Percentiles rank a stretch among this genome's conserved stretches.
These are phyloP conservation scores for Caenorhabditis angaria DNA, from an alignment of 2,888 invertebrate species.

Conservation along the genomic window DNA sequence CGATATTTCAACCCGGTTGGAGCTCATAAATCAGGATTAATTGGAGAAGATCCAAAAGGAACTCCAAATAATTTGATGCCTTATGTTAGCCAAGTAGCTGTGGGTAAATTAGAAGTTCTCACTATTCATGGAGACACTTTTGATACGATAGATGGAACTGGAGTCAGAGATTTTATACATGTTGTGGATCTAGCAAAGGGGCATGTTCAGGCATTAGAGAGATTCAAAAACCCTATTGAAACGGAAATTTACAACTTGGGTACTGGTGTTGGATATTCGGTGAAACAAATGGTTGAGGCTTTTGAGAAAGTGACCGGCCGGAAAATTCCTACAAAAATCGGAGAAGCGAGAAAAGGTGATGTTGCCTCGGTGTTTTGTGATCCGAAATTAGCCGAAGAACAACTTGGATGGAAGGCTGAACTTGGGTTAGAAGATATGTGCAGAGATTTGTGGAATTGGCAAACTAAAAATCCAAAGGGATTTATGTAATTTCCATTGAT, in stretches of 20 bases:
- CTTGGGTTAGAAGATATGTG: conserved; percentile 73
- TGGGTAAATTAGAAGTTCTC: conserved; percentile 84
- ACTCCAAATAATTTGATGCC: conserved; percentile 95
- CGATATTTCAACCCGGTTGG: conserved; percentile 97
- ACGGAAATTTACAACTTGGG: conserved; percentile 87
- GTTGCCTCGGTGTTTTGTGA: conserved; percentile 91
- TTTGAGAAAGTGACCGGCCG: conserved; percentile 87
- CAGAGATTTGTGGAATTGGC: conserved; percentile 91
- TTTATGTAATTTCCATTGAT: too few relatives aligned
- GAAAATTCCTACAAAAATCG: conserved; percentile 74
- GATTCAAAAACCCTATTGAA: conserved; percentile 76
- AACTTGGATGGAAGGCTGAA: conserved; percentile 81
- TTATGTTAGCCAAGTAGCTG: conserved; percentile 88
- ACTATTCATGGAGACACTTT: conserved; percentile 92
- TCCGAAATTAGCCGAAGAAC: conserved; percentile 82
- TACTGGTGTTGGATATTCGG: conserved; percentile 89
- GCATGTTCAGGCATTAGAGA: conserved; percentile 84
- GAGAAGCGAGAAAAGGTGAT: conserved; percentile 84
- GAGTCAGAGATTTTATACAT: conserved; percentile 94
- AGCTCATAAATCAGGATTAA: conserved; percentile 88
- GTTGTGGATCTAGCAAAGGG: conserved; percentile 91
- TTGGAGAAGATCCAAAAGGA: conserved; percentile 94
- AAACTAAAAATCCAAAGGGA: conserved; percentile 88
- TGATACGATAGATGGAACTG: conserved; percentile 76
- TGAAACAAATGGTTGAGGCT: conserved; percentile 83